Base-by-base conservation (phyloP, 2,888 invertebrate species). In the Coronaproctus castanopsis region DNA sequence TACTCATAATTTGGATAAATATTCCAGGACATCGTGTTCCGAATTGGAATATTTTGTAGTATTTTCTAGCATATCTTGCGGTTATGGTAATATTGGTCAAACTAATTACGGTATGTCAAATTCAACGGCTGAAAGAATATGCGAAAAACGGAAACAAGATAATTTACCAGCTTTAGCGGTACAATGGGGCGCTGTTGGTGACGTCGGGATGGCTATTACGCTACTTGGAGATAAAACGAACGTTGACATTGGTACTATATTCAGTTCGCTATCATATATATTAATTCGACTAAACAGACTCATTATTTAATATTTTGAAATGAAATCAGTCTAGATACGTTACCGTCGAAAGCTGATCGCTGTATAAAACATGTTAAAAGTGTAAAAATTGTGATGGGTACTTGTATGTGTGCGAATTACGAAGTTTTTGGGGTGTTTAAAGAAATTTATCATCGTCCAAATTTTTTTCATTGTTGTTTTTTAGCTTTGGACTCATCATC, bases 71-170 rank as follows among this genome's bases (percentile, higher is more conserved):
- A 58, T 63, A 18, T 55, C 63, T 10, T 57, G 62, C 24, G 63
- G 63, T 3, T 49, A 59, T 18, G 63, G 63, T 2, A 63, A 62
- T 57, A 36, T 56, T 14, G 63, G 63, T 1, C 63, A 63, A 23
- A 60, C 63, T 0, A 62, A 62, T 55, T 63, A 63, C 36, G 62
- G 61, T 24, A 55, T 61, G n/a, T 61, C 61, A n/a, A 63, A 63
- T 48, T 61, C 62, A 8, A 54, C 61, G 3, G 61, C 59, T 49
- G 63, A 63, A 58, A 59, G 62, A 18, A 63, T 63, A 22, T 63
- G 61, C 19, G 62, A 63, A 20, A 48, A 57, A 24, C 56, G 63
- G 24, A 55, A 58, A 24, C 24, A 50, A 48, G 52, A 57, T 23
- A 57, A 59, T 3, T 22, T 61, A 18, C 58, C 62, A n/a, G 63